Conservation (phyloP, 2,797 vertebrate genomes). For the Crax fasciolata region DNA sequence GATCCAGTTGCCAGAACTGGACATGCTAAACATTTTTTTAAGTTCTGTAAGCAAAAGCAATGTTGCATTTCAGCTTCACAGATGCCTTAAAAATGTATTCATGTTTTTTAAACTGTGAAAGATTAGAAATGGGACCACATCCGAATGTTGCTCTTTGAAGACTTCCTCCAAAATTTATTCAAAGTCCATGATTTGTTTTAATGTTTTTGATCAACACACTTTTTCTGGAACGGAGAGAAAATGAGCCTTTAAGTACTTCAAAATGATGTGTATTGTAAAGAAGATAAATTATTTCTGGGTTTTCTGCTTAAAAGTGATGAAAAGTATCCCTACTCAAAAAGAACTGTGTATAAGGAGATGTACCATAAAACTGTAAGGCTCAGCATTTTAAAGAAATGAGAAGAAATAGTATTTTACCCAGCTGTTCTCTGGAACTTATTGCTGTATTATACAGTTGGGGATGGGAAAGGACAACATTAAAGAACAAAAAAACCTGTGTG, state of each 20-base stretch:
- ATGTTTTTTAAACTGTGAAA: not conserved
- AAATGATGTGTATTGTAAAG: not conserved
- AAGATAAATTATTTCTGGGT: not conserved
- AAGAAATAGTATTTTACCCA: not conserved
- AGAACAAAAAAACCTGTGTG: not conserved
- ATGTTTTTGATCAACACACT: not conserved
- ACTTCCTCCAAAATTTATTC: not conserved
- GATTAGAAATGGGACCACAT: not conserved
- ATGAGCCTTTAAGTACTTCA: not conserved
- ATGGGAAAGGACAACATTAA: not conserved
- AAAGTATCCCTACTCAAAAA: not conserved
- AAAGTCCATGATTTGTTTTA: not conserved
- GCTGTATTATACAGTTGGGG: accelerated
- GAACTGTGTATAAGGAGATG: not conserved
- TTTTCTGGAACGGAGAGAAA: not conserved
- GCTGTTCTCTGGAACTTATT: not conserved
- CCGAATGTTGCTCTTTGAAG: not conserved
- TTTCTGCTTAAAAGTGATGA: not conserved
- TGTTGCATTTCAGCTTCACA: not conserved
- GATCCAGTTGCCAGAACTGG: not conserved
- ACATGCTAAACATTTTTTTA: not conserved
- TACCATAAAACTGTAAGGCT: not conserved
- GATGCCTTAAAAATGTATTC: not conserved
- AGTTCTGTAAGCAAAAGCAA: not conserved
- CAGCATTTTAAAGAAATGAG: not conserved